These are phyloP conservation scores for Epiblema foenella DNA, from an alignment of 2,888 invertebrate genomes.

Conservation along the genomic window DNA sequence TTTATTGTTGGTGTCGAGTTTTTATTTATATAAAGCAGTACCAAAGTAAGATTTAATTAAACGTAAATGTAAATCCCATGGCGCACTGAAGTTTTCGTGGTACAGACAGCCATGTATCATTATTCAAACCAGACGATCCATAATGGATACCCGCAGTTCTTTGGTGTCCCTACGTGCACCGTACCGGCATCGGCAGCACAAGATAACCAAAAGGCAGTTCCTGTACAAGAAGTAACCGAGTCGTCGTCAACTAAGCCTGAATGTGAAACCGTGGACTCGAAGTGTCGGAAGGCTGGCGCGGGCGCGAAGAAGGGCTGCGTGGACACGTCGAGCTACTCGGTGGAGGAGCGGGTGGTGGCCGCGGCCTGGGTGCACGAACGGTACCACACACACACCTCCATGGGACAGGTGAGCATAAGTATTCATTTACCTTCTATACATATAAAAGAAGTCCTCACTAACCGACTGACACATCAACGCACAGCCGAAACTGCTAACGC, in stretches of 20 bases:
- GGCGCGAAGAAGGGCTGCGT: constrained; percentile 44
- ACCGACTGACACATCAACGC: no score
- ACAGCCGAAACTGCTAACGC: no score
- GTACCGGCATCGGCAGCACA: constrained; percentile 30
- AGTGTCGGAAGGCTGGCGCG: background rate
- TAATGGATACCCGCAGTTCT: constrained; percentile 51
- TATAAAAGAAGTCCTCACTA: no score
- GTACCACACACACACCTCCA: constrained; percentile 60
- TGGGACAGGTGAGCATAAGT: constrained; percentile 54
- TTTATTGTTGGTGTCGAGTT: constrained; percentile 11
- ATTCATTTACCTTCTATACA: no score
- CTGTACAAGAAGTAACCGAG: background rate
- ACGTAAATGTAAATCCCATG: background rate
- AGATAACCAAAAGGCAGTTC: background rate
- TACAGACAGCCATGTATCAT: constrained; percentile 51
- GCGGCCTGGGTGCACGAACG: constrained; percentile 81
- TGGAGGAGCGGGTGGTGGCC: constrained; percentile 75
- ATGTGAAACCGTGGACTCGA: background rate
- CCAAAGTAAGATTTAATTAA: background rate
- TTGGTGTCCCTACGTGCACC: constrained; percentile 43
- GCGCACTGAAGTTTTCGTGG: background rate
- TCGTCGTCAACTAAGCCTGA: background rate
- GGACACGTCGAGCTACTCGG: constrained; percentile 65
- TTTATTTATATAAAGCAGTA: constrained; percentile 6
- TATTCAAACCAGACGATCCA: constrained; percentile 68